Evolutionary conservation across 2,888 invertebrate genomes (phyloP).

Genomic region (Aporophyla lueneburgensis): DNA sequence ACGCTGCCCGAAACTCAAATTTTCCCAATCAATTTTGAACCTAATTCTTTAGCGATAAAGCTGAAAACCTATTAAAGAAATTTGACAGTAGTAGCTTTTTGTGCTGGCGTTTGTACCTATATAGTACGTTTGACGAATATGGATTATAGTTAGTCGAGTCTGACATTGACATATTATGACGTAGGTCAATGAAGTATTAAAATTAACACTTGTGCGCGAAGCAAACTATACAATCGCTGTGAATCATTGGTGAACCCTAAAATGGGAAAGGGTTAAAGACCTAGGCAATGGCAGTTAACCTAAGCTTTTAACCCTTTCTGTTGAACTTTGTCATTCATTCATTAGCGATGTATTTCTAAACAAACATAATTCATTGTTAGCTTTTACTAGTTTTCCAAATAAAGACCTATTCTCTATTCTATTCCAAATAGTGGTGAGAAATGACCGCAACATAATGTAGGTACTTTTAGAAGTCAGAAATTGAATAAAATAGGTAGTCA

Average conservation of each 20-base stretch:
- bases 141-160: no score
- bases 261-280: neutral
- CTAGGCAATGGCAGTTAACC: neutral
- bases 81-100: no score
- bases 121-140: neutral
- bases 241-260: constrained; percentile 6
- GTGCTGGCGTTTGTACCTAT: no score
- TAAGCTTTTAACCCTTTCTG: constrained; percentile 6
- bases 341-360: constrained; percentile 5
- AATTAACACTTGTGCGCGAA: neutral
- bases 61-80: no score
- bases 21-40: no score
- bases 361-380: neutral
- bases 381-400: neutral
- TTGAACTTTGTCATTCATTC: constrained; percentile 5
- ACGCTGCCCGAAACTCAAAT: no score
- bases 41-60: no score
- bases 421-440: neutral
- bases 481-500: neutral
- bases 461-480: neutral
- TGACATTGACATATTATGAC: neutral
- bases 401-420: no score
- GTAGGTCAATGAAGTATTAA: neutral
- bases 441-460: neutral
- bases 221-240: neutral